Conservation (phyloP, 2,888 invertebrate species). For the Spodoptera exigua region DNA sequence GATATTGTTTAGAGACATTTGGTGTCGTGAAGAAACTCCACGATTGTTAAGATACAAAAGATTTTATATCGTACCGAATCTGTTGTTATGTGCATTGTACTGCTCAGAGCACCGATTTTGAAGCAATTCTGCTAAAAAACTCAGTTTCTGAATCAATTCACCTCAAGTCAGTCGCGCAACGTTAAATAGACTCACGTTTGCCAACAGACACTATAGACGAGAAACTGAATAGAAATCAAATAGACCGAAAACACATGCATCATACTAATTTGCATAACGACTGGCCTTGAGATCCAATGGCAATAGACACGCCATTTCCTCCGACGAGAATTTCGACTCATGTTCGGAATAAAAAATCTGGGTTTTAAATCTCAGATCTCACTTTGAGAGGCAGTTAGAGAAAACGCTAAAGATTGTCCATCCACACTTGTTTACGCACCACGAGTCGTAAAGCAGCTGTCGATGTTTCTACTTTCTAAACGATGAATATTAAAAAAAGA, state of each 20-base stretch:
- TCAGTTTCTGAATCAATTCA: slow-evolving; percentile 37
- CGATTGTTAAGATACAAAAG: slow-evolving; percentile 45
- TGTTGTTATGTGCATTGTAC: slow-evolving; percentile 35
- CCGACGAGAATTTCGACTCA: slow-evolving; percentile 12
- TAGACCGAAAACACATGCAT: slow-evolving; percentile 77
- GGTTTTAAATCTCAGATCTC: slow-evolving; percentile 8
- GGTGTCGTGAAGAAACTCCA: slow-evolving; percentile 36
- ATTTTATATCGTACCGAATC: slow-evolving; percentile 24
- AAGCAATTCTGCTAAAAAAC: slow-evolving; percentile 21
- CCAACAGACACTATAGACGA: slow-evolving; percentile 62
- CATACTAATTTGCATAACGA: slow-evolving; percentile 67
- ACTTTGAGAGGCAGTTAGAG: slow-evolving; percentile 8
- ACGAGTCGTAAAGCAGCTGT: slow-evolving; percentile 9
- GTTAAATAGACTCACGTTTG: slow-evolving; percentile 47
- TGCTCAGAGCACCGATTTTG: slow-evolving; percentile 27
- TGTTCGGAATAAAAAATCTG: slow-evolving; percentile 19
- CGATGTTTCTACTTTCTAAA: slow-evolving; percentile 46
- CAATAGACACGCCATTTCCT: slow-evolving; percentile 39
- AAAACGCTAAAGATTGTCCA: slow-evolving; percentile 15
- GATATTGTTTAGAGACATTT: slow-evolving; percentile 18
- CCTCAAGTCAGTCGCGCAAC: slow-evolving; percentile 35
- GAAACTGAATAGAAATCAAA: slow-evolving; percentile 71
- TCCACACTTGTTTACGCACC: slow-evolving; percentile 15
- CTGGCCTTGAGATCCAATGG: slow-evolving; percentile 62
- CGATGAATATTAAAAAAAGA: slow-evolving; percentile 42